A percentile compares a stretch with the other conserved stretches of the same genome.
These are phyloP conservation scores for Smutsia temminckii DNA, from an alignment of 2,797 vertebrate genomes.

Conservation along the genomic window DNA sequence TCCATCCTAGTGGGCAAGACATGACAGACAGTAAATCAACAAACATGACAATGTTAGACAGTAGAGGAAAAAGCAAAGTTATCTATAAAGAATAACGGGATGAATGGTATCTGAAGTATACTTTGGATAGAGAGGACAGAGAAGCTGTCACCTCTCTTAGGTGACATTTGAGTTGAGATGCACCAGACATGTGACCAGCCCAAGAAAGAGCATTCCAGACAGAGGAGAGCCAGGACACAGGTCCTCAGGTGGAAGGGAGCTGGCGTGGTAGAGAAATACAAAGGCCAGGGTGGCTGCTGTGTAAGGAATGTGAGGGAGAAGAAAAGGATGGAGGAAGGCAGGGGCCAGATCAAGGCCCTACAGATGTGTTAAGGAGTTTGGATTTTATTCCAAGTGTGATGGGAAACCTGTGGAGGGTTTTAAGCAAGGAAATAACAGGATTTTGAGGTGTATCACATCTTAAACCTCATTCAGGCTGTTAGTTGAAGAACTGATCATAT, in stretches of 20 bases:
- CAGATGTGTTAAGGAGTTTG: not conserved
- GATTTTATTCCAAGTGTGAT: slow-evolving; percentile 23
- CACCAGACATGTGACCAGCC: not conserved
- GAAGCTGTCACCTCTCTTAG: not conserved
- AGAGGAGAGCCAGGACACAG: not conserved
- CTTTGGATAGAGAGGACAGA: not conserved
- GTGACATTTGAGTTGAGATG: not conserved
- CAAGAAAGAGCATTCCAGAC: not conserved
- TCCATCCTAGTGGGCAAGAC: not conserved
- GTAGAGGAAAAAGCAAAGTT: not conserved
- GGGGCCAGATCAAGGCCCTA: not conserved
- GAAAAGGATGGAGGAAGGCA: not conserved
- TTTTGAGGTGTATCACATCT: not conserved
- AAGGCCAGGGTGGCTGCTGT: not conserved
- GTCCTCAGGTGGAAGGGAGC: not conserved
- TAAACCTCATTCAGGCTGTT: not conserved
- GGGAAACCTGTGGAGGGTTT: slow-evolving; percentile 13
- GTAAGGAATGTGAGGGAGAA: not conserved
- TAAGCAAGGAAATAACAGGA: not conserved
- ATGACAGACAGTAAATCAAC: not conserved
- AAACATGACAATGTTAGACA: not conserved
- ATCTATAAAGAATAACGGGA: not conserved
- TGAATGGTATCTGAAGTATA: not conserved
- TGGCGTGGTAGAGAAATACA: not conserved
- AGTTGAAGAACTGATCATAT: not conserved